A percentile compares a stretch with the other conserved stretches of the same genome.
These are phyloP conservation scores for Agrochola litura DNA, from an alignment of 2,888 invertebrate species.

Conservation along the genomic window DNA sequence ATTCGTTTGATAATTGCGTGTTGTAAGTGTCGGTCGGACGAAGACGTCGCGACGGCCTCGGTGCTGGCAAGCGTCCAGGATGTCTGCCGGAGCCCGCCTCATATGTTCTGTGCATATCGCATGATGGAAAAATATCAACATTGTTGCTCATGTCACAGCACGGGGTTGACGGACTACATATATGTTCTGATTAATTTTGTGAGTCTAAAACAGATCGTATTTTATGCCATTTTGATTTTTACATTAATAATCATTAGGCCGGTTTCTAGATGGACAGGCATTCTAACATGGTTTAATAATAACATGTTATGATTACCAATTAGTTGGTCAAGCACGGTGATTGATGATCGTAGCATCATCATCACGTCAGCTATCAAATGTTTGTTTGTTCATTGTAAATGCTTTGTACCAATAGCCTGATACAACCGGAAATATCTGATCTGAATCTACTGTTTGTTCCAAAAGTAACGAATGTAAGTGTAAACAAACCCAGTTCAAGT, in stretches of 20 bases:
- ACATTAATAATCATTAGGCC: neutral
- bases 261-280: neutral
- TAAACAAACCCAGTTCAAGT: neutral
- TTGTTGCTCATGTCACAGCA: slow-evolving; percentile 48
- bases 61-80: slow-evolving; percentile 60
- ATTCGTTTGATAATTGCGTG: slow-evolving; percentile 67
- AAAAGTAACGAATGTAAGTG: neutral
- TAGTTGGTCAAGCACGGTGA: neutral
- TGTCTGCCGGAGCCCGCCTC: slow-evolving; percentile 57
- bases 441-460: neutral
- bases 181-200: slow-evolving; percentile 21
- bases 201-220: slow-evolving; percentile 16
- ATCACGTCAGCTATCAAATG: neutral
- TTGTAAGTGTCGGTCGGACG: slow-evolving; percentile 62
- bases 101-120: slow-evolving; percentile 48
- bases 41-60: slow-evolving; percentile 56
- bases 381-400: neutral
- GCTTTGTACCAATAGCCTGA: neutral
- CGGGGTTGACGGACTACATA: slow-evolving; percentile 55
- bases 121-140: slow-evolving; percentile 65
- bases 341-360: slow-evolving; percentile 1
- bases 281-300: neutral
- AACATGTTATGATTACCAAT: neutral
- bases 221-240: neutral
- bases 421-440: neutral